Base-by-base conservation (phyloP, 2,888 invertebrate genomes). In the Eilema griseolum region DNA sequence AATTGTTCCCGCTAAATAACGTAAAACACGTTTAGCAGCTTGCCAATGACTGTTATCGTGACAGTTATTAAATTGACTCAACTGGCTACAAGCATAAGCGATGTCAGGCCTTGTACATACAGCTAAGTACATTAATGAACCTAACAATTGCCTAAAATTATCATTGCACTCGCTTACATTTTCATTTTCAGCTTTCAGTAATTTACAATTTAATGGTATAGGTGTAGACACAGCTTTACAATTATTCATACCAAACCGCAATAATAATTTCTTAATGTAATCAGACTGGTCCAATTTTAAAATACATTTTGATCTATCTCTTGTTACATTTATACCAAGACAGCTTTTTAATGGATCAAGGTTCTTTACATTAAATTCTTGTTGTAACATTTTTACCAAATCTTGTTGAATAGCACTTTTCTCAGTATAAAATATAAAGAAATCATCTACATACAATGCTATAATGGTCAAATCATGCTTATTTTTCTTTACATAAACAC, bases 51-150 rank as follows among this genome's bases (percentile, higher is more conserved):
- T 8, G 1, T 2, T 56, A 4, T 4, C n/a, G 10, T n/a, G n/a
- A 10, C 52, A n/a, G 0, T 4, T 8, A 20, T 56, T 56, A 56
- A 56, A 56, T 56, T 56, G 52, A 23, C 52, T 56, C n/a, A 56
- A 23, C n/a, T 56, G 52, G 10, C 7, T 11, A 1, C 12, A 24
- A 14, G 60, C 28, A 60, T 16, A 60, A 11, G 2, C 20, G 3
- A 60, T 60, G 20, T 60, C 60, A 28, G 60, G 60, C 16, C 60
- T 26, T 20, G 60, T 60, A 28, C 28, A 60, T 8, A 60, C 60
- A 0, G 60, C 26, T 23, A 59, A 16, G 24, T 24, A 24, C 59
- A 59, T 26, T 5, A 59, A 11, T 7, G 26, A 14, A 12, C 59
- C 59, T 14, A 59, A 14, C 3, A 59, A 28, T 2, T 26, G 5